phyloP scores from a whole-genome alignment of 2,888 invertebrate genomes.

The Helicoverpa assulta region DNA sequence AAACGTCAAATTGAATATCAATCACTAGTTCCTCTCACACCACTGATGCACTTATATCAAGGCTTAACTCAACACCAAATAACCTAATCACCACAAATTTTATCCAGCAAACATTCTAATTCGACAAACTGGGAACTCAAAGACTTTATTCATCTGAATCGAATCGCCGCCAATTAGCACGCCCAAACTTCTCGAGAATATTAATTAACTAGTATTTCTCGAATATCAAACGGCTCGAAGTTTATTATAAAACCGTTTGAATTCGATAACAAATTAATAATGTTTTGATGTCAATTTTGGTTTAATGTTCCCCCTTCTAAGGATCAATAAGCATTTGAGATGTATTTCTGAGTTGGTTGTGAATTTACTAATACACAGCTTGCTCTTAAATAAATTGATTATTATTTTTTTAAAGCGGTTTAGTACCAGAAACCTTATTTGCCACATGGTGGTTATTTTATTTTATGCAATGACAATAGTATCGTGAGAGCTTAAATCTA shows the following conservation, averaged over 20 bases:
- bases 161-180: slow-evolving; percentile 35
- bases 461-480: too few relatives aligned
- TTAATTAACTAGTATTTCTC: slow-evolving; percentile 41
- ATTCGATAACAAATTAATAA: slow-evolving; percentile 21
- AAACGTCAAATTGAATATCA: too few relatives aligned
- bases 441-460: too few relatives aligned
- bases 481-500: too few relatives aligned
- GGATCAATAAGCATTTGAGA: neutral
- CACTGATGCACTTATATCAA: neutral
- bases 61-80: neutral
- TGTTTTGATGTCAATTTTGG: slow-evolving; percentile 28
- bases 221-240: slow-evolving; percentile 20
- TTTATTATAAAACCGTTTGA: slow-evolving; percentile 27
- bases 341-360: neutral
- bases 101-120: neutral
- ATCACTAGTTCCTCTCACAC: neutral
- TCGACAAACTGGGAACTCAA: neutral
- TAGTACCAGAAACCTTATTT: too few relatives aligned
- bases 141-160: slow-evolving; percentile 40
- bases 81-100: neutral
- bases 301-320: slow-evolving; percentile 9
- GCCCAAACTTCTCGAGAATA: slow-evolving; percentile 32
- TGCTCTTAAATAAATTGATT: too few relatives aligned
- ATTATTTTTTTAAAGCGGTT: too few relatives aligned
- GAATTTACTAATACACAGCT: too few relatives aligned